A percentile compares a stretch with the other conserved stretches of the same genome.
Conservation (phyloP, 2,888 invertebrate species). For the Serripes groenlandicus region DNA sequence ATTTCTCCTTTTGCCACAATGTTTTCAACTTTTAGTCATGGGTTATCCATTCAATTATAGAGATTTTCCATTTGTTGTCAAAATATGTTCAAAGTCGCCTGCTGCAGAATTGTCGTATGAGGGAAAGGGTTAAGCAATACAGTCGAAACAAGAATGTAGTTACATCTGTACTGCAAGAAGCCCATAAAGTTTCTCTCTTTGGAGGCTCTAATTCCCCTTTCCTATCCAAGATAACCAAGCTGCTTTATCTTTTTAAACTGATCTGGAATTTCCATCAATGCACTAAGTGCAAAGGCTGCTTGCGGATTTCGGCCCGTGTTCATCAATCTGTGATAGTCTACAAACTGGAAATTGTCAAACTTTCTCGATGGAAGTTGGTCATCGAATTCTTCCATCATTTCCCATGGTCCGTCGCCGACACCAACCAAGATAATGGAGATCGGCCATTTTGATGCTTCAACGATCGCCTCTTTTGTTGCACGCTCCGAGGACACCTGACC, state of each 20-base stretch:
- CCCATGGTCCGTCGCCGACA: slow-evolving; percentile 88
- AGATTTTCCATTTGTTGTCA: too few species aligned
- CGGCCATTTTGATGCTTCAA: slow-evolving; percentile 87
- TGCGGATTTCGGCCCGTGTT: slow-evolving; percentile 78
- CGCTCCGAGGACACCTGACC: slow-evolving; percentile 88
- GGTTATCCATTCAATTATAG: too few species aligned
- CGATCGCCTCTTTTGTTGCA: slow-evolving; percentile 87
- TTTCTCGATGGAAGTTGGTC: slow-evolving; percentile 87
- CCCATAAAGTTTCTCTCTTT: too few species aligned
- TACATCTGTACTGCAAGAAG: too few species aligned
- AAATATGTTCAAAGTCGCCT: too few species aligned
- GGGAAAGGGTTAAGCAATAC: too few species aligned
- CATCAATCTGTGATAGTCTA: slow-evolving; percentile 87
- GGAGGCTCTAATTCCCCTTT: too few species aligned
- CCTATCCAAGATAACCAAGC: slow-evolving; percentile 67
- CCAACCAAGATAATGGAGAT: slow-evolving; percentile 88
- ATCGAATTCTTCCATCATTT: slow-evolving; percentile 88
- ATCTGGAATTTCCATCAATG: slow-evolving; percentile 88
- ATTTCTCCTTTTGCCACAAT: too few species aligned
- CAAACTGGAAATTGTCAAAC: slow-evolving; percentile 88
- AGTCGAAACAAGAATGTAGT: too few species aligned
- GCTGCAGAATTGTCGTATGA: too few species aligned
- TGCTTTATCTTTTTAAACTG: slow-evolving; percentile 85
- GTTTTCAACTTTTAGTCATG: too few species aligned
- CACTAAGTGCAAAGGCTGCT: slow-evolving; percentile 87